phyloP scores from a whole-genome alignment of 2,113 vertebrate species.

The Thymallus thymallus region DNA sequence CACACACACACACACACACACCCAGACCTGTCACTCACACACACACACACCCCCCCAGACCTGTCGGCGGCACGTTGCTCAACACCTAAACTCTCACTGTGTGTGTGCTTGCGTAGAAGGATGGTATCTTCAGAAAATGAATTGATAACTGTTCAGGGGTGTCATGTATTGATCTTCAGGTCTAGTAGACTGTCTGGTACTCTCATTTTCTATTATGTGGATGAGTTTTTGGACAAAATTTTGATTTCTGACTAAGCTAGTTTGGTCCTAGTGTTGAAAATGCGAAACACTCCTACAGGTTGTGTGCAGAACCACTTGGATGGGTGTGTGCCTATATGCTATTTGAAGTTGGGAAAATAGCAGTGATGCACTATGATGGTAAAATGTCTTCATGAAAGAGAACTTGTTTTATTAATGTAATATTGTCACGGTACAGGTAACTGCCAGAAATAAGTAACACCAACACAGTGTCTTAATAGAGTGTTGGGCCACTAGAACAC shows the following conservation, averaged over 20 bases:
- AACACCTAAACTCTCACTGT: background rate
- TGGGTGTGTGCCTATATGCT: too few species aligned
- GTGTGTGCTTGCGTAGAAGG: conserved; percentile 18
- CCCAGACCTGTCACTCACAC: too few species aligned
- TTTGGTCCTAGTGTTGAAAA: background rate
- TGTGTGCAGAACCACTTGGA: too few species aligned
- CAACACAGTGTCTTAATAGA: too few species aligned
- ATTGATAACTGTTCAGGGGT: conserved; percentile 38
- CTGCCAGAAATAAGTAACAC: too few species aligned
- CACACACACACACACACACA: too few species aligned
- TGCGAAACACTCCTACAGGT: background rate
- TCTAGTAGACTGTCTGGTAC: conserved; percentile 15
- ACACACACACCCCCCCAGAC: conserved; percentile 10
- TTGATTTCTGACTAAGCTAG: conserved; percentile 31
- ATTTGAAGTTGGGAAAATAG: too few species aligned
- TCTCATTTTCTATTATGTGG: conserved; percentile 22
- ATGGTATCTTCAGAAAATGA: conserved; percentile 14
- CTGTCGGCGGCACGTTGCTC: background rate
- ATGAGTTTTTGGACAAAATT: conserved; percentile 35
- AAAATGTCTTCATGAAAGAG: too few species aligned
- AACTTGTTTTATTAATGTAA: too few species aligned
- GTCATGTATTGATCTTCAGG: conserved; percentile 42
- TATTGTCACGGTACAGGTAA: too few species aligned
- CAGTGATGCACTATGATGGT: too few species aligned
- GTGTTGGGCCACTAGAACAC: too few species aligned